A percentile compares a stretch with the other conserved stretches of the same genome.
These are phyloP conservation scores for Sclerodermus sp. DNA, from an alignment of 2,888 invertebrate genomes.

Conservation along the genomic window DNA sequence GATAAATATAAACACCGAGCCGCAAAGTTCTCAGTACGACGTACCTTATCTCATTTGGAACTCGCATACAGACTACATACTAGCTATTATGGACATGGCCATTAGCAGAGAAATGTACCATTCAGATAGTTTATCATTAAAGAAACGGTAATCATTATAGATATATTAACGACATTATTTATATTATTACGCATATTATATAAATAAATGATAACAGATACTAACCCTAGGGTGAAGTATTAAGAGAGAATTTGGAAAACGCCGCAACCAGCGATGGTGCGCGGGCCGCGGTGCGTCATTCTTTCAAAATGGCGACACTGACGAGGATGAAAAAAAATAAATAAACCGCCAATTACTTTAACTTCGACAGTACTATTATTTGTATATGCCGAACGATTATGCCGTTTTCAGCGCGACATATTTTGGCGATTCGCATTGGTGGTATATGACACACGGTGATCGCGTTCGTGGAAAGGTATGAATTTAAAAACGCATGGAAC, in stretches of 20 bases:
- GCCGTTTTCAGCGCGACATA: slow-evolving; percentile 57
- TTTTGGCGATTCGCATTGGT: slow-evolving; percentile 55
- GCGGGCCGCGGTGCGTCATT: slow-evolving; percentile 21
- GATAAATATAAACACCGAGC: slow-evolving; percentile 29
- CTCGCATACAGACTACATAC: slow-evolving; percentile 49
- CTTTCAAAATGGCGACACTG: slow-evolving; percentile 22
- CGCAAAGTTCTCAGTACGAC: slow-evolving; percentile 46
- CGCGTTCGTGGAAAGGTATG: slow-evolving; percentile 31
- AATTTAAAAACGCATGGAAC: slow-evolving; percentile 4
- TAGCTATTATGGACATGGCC: slow-evolving; percentile 49
- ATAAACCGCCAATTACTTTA: slow-evolving; percentile 57
- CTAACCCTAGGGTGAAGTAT: slow-evolving; percentile 50
- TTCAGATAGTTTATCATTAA: slow-evolving; percentile 54
- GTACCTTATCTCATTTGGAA: slow-evolving; percentile 48
- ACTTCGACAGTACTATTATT: slow-evolving; percentile 57
- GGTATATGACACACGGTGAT: slow-evolving; percentile 41
- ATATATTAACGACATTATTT: slow-evolving; percentile 56
- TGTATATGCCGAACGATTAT: slow-evolving; percentile 57
- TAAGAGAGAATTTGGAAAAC: slow-evolving; percentile 21
- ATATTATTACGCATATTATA: slow-evolving; percentile 55
- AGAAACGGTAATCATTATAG: slow-evolving; percentile 53
- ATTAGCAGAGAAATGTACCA: slow-evolving; percentile 43
- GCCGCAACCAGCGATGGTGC: slow-evolving; percentile 13
- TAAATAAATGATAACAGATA: slow-evolving; percentile 51
- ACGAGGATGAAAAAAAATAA: slow-evolving; percentile 28